Conservation (phyloP, 2,797 vertebrate genomes). For the Enteromius afrohamiltoni region DNA sequence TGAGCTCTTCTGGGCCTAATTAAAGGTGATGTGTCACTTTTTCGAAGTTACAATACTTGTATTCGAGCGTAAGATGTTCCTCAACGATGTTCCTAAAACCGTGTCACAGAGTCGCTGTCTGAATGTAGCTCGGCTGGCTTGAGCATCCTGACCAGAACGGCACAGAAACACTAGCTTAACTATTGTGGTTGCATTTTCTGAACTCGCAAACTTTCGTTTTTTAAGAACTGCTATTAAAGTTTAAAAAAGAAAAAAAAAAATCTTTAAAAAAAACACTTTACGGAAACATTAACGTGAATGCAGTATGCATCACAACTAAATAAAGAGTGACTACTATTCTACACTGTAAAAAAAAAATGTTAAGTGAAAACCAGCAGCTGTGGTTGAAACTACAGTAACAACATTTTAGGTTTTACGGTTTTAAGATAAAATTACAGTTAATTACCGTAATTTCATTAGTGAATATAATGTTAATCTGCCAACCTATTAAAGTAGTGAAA, state of each 20-base stretch:
- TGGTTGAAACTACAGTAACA: no score
- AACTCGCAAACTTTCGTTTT: neutral
- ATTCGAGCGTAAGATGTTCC: neutral
- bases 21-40: neutral
- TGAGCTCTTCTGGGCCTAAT: conserved; percentile 10
- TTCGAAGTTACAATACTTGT: neutral
- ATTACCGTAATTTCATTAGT: no score
- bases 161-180: neutral
- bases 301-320: neutral
- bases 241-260: neutral
- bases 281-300: neutral
- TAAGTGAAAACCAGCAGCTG: no score
- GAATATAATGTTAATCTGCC: no score
- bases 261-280: neutral
- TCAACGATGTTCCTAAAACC: neutral
- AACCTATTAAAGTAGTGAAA: no score
- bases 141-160: neutral
- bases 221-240: neutral
- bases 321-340: neutral
- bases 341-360: no score
- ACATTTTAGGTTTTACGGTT: no score
- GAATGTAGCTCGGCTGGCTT: neutral
- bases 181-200: neutral
- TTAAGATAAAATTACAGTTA: no score
- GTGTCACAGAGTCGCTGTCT: neutral